Conservation (phyloP, 2,888 invertebrate species). For the Xylota segnis region DNA sequence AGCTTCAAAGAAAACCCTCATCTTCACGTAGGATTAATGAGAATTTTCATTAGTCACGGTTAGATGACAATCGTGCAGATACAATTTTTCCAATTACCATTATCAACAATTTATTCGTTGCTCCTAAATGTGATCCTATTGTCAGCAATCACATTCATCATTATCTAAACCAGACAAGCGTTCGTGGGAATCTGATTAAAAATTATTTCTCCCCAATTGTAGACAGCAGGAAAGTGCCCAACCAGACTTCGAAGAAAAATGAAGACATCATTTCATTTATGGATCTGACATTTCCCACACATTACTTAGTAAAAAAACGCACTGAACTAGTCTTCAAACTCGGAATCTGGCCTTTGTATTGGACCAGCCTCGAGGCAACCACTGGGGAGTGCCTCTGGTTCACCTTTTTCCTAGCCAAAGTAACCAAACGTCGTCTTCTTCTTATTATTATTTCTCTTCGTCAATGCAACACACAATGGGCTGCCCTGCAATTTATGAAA, state of each 20-base stretch:
- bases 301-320: conserved; percentile 51
- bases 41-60: no score
- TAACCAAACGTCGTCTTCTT: conserved; percentile 30
- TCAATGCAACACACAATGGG: conserved; percentile 36
- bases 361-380: conserved; percentile 54
- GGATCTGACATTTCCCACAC: conserved; percentile 74
- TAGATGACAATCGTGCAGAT: no score
- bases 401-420: conserved; percentile 60
- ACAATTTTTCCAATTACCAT: neutral
- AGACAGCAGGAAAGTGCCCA: neutral
- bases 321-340: conserved; percentile 56
- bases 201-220: conserved; percentile 15
- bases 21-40: no score
- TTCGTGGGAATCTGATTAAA: conserved; percentile 34
- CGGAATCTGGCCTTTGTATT: conserved; percentile 70
- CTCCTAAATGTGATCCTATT: neutral
- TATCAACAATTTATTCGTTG: neutral
- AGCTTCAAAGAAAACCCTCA: no score
- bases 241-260: conserved; percentile 31
- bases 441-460: conserved; percentile 3
- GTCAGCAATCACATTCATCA: conserved; percentile 17
- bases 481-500: conserved; percentile 66
- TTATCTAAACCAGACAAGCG: neutral
- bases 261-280: conserved; percentile 73
- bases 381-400: conserved; percentile 72